Evolutionary conservation across 2,888 invertebrate genomes (phyloP).

Genomic region (Conus canariensis): DNA sequence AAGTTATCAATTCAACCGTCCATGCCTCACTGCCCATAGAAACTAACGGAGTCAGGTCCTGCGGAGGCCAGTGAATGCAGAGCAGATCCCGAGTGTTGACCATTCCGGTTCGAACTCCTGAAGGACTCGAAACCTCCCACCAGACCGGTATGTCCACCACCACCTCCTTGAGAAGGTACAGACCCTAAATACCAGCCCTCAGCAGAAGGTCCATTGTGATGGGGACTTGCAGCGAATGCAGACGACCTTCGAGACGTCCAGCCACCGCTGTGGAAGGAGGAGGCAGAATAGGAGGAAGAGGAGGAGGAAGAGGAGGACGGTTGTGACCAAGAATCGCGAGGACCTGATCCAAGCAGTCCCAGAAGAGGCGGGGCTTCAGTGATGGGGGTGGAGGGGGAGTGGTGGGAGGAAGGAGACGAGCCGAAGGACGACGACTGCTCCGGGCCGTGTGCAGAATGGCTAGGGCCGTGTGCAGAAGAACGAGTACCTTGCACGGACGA

Average conservation of each 20-base stretch:
- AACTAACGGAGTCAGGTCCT: conserved; percentile 5
- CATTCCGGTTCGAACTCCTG: neutral
- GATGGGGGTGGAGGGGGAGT: neutral
- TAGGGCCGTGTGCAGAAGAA: neutral
- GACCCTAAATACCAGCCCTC: neutral
- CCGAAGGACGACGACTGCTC: neutral
- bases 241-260: neutral
- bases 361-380: neutral
- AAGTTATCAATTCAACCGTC: neutral
- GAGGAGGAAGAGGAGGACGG: neutral
- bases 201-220: neutral
- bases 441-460: neutral
- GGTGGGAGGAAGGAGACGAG: too few species aligned
- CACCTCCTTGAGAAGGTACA: neutral
- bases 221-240: neutral
- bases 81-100: neutral
- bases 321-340: neutral
- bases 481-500: neutral
- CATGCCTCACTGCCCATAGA: neutral
- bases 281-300: neutral
- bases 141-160: neutral
- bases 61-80: neutral
- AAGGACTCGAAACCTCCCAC: neutral
- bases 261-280: neutral
- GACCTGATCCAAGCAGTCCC: neutral